These are phyloP conservation scores for Percina caprodes DNA, from an alignment of 2,113 vertebrate genomes.

Conservation along the genomic window DNA sequence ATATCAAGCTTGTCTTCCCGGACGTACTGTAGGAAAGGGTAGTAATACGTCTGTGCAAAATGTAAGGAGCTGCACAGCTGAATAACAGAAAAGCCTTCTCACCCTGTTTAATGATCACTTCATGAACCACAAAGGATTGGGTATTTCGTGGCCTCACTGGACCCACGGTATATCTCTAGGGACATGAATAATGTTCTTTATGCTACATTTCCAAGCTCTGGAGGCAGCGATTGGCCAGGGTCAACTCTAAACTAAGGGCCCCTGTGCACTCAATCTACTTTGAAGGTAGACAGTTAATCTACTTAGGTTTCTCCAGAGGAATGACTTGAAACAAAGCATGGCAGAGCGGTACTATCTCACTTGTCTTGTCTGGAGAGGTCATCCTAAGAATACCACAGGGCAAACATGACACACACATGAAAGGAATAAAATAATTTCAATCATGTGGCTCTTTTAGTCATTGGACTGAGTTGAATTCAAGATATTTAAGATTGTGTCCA, in stretches of 20 bases:
- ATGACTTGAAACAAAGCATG: slow-evolving; percentile 7
- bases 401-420: not conserved
- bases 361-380: slow-evolving; percentile 14
- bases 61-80: not conserved
- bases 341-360: not conserved
- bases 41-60: not conserved
- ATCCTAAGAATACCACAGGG: not conserved
- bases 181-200: not conserved
- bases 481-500: too few species aligned
- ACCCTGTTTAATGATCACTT: not conserved
- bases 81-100: slow-evolving; percentile 7
- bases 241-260: not conserved
- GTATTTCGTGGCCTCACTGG: not conserved
- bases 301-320: slow-evolving; percentile 1
- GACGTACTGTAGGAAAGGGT: not conserved
- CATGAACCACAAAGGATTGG: not conserved
- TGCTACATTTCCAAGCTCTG: not conserved
- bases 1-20: too few species aligned
- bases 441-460: not conserved
- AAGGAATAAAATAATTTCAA: not conserved
- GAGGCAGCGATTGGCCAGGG: not conserved
- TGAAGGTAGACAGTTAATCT: slow-evolving; percentile 8
- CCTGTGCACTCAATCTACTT: not conserved
- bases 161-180: not conserved
- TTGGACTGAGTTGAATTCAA: too few species aligned